A percentile compares a stretch with the other conserved stretches of the same genome.
These are phyloP conservation scores for Carollia perspicillata DNA, from an alignment of 2,113 vertebrate species.

Conservation along the genomic window DNA sequence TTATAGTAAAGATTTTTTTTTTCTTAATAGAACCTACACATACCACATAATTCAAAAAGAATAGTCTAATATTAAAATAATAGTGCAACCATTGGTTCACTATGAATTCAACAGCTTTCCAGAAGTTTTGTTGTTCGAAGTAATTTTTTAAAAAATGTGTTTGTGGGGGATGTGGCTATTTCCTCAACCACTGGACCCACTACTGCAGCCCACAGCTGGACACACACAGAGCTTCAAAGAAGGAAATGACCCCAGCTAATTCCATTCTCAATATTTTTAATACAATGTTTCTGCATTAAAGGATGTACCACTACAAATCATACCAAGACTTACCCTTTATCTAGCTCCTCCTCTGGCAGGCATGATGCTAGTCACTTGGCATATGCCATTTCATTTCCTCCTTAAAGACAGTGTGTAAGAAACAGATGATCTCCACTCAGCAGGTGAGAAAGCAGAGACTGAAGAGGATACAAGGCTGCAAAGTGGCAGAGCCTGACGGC, in stretches of 20 bases:
- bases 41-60: neutral
- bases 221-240: neutral
- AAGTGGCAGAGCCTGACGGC: neutral
- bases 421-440: neutral
- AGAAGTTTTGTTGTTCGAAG: neutral
- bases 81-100: neutral
- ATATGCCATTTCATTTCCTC: neutral
- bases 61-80: neutral
- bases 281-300: neutral
- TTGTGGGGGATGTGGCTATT: neutral
- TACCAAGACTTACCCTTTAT: neutral
- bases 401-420: neutral
- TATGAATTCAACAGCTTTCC: conserved; percentile 1
- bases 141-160: neutral
- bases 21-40: neutral
- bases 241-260: neutral
- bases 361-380: neutral
- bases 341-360: neutral
- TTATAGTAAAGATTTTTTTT: neutral
- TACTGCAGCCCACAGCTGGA: neutral
- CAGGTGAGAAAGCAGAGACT: neutral
- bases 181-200: neutral
- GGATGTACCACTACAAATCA: neutral
- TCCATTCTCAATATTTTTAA: neutral
- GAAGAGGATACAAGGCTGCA: neutral